Percentiles rank a stretch among this genome's conserved stretches.
These are phyloP conservation scores for Drosophila bunnanda DNA, from an alignment of 2,888 invertebrate genomes.

Conservation along the genomic window DNA sequence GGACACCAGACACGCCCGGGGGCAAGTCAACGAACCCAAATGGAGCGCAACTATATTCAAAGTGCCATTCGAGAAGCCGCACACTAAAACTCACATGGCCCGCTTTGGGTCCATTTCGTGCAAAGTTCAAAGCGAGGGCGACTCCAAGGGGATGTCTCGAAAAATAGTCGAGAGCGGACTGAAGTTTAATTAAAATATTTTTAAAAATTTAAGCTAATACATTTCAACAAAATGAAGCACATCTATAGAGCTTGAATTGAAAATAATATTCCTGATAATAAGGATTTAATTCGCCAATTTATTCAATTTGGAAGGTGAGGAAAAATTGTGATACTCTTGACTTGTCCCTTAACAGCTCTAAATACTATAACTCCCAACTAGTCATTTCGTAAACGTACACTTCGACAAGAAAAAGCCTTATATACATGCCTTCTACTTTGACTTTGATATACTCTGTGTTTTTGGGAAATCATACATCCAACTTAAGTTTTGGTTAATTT, in stretches of 20 bases:
- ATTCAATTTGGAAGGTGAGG: background rate
- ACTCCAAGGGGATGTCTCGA: background rate
- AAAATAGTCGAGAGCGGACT: background rate
- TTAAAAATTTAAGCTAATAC: background rate
- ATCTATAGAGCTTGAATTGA: background rate
- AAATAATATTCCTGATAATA: background rate
- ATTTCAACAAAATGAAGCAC: background rate
- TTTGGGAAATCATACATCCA: accelerated
- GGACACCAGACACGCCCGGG: slow-evolving; percentile 44
- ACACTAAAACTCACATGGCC: slow-evolving; percentile 63
- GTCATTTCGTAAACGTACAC: no score
- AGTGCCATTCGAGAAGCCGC: slow-evolving; percentile 73
- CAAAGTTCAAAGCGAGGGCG: slow-evolving; percentile 67
- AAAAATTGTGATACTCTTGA: background rate
- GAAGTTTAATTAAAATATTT: background rate
- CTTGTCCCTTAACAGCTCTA: background rate
- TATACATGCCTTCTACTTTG: background rate
- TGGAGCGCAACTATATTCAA: slow-evolving; percentile 77
- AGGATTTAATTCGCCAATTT: background rate
- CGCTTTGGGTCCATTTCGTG: slow-evolving; percentile 65
- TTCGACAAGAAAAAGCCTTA: background rate
- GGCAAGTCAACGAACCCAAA: slow-evolving; percentile 74
- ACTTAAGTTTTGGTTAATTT: background rate
- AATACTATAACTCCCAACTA: background rate
- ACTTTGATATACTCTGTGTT: background rate